phyloP scores from a whole-genome alignment of 2,888 invertebrate genomes.

The Caenorhabditis wallacei region DNA sequence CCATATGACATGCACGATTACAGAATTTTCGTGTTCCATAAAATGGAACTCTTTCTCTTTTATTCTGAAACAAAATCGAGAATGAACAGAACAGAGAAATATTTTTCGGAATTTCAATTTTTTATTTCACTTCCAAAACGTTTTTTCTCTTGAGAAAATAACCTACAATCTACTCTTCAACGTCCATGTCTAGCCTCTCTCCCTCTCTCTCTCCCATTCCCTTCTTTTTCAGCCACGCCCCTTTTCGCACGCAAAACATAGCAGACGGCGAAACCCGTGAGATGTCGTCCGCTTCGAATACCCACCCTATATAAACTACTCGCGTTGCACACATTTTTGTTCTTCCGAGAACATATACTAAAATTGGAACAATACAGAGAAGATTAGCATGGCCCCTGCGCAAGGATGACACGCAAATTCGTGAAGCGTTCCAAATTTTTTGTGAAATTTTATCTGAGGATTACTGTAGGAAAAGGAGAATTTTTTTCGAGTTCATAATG shows the following conservation, averaged over 20 bases:
- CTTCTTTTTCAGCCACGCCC: too few species aligned
- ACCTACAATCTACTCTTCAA: too few species aligned
- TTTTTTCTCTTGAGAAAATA: too few species aligned
- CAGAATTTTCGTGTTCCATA: constrained; percentile 61
- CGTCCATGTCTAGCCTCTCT: constrained; percentile 14
- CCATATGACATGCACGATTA: constrained; percentile 56
- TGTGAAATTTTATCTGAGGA: constrained; percentile 33
- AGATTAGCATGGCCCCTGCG: constrained; percentile 95
- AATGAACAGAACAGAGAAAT: constrained; percentile 9
- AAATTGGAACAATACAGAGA: constrained; percentile 95
- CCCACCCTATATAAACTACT: constrained; percentile 1
- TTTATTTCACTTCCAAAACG: too few species aligned
- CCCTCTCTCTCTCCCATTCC: constrained; percentile 16
- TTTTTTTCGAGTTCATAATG: too few species aligned
- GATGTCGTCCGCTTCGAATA: constrained; percentile 1
- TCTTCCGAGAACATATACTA: constrained; percentile 85
- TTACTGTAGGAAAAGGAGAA: too few species aligned
- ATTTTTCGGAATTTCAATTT: too few species aligned
- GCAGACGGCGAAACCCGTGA: too few species aligned
- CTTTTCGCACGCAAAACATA: too few species aligned
- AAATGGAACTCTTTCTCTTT: constrained; percentile 52
- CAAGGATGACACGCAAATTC: constrained; percentile 87
- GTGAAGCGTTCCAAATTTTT: constrained; percentile 90
- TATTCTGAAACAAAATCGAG: constrained; percentile 33
- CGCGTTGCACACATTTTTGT: background rate